Conservation (phyloP, 2,888 invertebrate species). For the Agriotes lineatus region DNA sequence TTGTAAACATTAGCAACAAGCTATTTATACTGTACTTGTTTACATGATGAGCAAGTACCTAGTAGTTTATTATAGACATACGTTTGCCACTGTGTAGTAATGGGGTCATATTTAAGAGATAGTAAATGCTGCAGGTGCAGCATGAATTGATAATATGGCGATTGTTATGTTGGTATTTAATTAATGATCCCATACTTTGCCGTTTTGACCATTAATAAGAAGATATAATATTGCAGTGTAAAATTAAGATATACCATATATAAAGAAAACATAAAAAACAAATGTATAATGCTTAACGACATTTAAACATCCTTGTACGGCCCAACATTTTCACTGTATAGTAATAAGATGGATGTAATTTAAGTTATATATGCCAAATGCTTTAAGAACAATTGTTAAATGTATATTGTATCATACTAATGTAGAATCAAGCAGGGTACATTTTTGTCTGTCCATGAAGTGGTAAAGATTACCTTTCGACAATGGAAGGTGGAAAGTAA, state of each 20-base stretch:
- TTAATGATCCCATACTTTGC: not conserved
- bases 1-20: not conserved
- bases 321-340: not conserved
- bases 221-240: not conserved
- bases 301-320: not conserved
- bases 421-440: constrained; percentile 1
- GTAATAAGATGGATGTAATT: not conserved
- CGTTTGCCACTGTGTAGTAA: no score
- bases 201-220: not conserved
- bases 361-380: constrained; percentile 5
- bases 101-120: no score
- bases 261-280: no score
- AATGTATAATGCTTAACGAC: not conserved
- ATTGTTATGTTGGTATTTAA: no score
- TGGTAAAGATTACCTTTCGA: no score
- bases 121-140: no score
- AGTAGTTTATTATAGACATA: no score
- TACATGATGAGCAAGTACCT: no score
- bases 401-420: not conserved
- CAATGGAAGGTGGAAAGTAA: no score
- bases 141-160: no score
- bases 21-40: no score
- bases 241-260: no score
- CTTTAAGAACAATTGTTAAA: not conserved
- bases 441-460: not conserved